Evolutionary conservation across 2,797 vertebrate genomes (phyloP).

Genomic region (Petrocephalus schoutedeni): DNA sequence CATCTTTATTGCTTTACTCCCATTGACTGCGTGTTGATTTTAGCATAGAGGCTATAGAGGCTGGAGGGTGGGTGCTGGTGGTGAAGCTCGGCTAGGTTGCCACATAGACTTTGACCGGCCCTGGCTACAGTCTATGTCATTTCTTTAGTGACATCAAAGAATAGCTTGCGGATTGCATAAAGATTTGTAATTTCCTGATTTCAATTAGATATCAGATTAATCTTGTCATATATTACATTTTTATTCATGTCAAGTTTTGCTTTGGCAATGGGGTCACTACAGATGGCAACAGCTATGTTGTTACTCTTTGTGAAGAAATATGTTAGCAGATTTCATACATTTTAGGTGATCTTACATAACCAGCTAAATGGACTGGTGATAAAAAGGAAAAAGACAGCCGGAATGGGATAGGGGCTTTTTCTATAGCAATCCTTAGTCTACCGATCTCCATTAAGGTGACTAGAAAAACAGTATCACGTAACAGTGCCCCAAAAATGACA

Average conservation of each 20-base stretch:
- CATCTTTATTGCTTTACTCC: background rate
- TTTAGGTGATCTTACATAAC: background rate
- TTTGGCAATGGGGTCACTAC: background rate
- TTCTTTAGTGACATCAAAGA: background rate
- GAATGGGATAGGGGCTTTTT: background rate
- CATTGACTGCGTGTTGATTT: background rate
- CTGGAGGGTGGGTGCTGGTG: background rate
- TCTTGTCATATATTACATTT: background rate
- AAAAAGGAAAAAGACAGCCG: background rate
- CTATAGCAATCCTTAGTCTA: background rate
- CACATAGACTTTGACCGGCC: background rate
- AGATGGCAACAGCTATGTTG: background rate
- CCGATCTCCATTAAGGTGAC: background rate
- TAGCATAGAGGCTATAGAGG: background rate
- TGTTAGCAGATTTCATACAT: background rate
- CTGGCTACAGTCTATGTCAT: background rate
- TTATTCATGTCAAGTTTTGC: background rate
- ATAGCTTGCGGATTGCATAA: background rate
- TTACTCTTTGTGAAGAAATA: background rate
- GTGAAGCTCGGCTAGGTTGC: background rate
- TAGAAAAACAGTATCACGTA: background rate
- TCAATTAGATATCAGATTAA: no score
- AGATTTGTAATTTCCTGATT: background rate
- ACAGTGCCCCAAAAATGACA: background rate
- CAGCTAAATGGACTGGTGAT: background rate